Evolutionary conservation across 1,140 invertebrate species (phyloP), one percentile per base, ranked within the genome.

Genomic region (Diorhabda elongata): DNA sequence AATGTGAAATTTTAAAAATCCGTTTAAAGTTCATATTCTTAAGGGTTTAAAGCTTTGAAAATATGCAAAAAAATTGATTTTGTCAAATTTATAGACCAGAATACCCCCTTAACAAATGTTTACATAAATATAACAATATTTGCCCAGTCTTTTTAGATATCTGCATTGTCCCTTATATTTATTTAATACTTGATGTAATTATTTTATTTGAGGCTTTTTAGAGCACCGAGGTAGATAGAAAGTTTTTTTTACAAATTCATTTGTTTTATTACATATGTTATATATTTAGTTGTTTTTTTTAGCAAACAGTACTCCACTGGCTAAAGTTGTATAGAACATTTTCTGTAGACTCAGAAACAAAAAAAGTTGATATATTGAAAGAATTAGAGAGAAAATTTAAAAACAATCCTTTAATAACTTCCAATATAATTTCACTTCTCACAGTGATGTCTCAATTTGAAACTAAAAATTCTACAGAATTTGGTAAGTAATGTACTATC

Each of bases 391-490:
- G 61, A 61, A 56, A 42, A 7, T 61, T 74, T 42, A 69, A 67
- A 52, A 71, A 69, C 58, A 70, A 74, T 69, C 70, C 73, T 59
- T 56, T 69, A 42, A 59, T 74, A 9, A 57, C 62, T 7, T 45
- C 65, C 7, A 65, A 71, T 64, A 44, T 72, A 5, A 56, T 67
- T 6, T 57, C 57, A n/a, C 57, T 72, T 58, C 43, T 72, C 11
- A 61, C 67, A 43, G 62, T 64, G 1, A 67, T 72, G 47, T 69
- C 68, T n/a, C 52, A 64, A 9, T 43, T 63, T 44, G 65, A 69
- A 64, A 70, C 59, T 8, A 67, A 64, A 8, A 43, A 56, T 41
- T 42, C 42, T 11, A 69, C 63, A 67, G 71, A 70, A 42, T 72
- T 67, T 45, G 68, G 71, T 72, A 67, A 70, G 58, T 43, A 26